Base-by-base conservation (phyloP, 2,888 invertebrate species). In the Creontiades dilutus region DNA sequence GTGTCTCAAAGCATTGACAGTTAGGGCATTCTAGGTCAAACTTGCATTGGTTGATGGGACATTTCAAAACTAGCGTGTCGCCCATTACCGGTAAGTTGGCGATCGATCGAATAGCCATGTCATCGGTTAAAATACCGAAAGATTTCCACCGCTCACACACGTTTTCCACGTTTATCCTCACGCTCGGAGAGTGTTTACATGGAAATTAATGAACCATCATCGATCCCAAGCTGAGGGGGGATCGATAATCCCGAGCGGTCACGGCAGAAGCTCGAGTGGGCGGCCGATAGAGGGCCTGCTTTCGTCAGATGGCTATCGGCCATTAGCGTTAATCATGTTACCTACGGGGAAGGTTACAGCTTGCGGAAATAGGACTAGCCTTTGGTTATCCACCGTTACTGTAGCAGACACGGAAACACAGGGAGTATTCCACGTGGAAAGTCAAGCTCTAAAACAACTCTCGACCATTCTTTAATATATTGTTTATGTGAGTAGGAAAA, bases 321-420 rank as follows among this genome's bases (percentile, higher is more conserved):
- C 23, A 68, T 68, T 68, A 68, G 68, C 23, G 23, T 68, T 68
- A 68, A 68, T 68, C 68, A 23, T 11, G 57, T 57, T 57, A n/a
- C 57, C 19, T 37, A 7, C 37, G 7, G 57, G n/a, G 16, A 57
- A n/a, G 14, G n/a, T n/a, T 14, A 7, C 0, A 57, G n/a, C 16
- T n/a, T n/a, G 14, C 14, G 57, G 14, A 57, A 57, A 57, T 57
- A 16, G 16, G 5, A 57, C 7, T 0, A n/a, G n/a, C 57, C 57
- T n/a, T 57, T 16, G 57, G 5, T 5, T n/a, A 57, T 16, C 57
- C 16, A 57, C 57, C 57, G 57, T 57, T n/a, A n/a, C 57, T 57
- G 7, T 16, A 0, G 57, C 2, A n/a, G n/a, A 57, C 57, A n/a
- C n/a, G 57, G 16, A n/a, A n/a, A 57, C 11, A 52, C 3, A 52